Evolutionary conservation across 2,797 vertebrate genomes (phyloP).

Genomic region (Gymnocypris eckloni): DNA sequence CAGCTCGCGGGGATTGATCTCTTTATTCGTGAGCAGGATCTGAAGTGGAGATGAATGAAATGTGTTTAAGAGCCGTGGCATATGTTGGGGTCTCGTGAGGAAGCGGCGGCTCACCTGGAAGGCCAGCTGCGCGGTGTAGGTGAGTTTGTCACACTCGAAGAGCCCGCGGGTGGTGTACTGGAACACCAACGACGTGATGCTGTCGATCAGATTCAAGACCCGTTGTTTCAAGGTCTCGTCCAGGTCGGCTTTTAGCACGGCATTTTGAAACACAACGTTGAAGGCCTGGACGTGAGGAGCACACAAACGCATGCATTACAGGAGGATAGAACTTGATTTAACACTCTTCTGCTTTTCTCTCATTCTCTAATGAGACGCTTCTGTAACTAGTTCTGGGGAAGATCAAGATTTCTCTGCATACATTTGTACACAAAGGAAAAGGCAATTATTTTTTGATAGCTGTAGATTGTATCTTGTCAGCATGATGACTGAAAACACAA

Average conservation of each 20-base stretch:
- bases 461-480: constrained; percentile 52
- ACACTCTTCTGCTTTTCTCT: background rate
- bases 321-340: constrained; percentile 2
- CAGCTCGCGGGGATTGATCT: constrained; percentile 84
- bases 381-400: constrained; percentile 35
- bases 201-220: constrained; percentile 88
- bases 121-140: constrained; percentile 82
- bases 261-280: constrained; percentile 90
- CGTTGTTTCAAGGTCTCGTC: constrained; percentile 80
- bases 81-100: constrained; percentile 68
- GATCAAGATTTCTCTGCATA: constrained; percentile 43
- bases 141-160: constrained; percentile 92
- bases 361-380: constrained; percentile 39
- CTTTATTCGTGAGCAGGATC: constrained; percentile 86
- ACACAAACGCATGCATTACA: background rate
- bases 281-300: constrained; percentile 81
- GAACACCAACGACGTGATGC: constrained; percentile 90
- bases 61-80: background rate
- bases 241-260: constrained; percentile 82
- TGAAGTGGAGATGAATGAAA: constrained; percentile 55
- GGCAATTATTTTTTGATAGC: constrained; percentile 57
- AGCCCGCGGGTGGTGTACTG: constrained; percentile 93
- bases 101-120: constrained; percentile 80
- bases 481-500: constrained; percentile 30
- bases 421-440: constrained; percentile 46